Evolutionary conservation across 1,140 invertebrate species (phyloP), one percentile per base, ranked within the genome.

Genomic region (Archegozetes longisetosus): DNA sequence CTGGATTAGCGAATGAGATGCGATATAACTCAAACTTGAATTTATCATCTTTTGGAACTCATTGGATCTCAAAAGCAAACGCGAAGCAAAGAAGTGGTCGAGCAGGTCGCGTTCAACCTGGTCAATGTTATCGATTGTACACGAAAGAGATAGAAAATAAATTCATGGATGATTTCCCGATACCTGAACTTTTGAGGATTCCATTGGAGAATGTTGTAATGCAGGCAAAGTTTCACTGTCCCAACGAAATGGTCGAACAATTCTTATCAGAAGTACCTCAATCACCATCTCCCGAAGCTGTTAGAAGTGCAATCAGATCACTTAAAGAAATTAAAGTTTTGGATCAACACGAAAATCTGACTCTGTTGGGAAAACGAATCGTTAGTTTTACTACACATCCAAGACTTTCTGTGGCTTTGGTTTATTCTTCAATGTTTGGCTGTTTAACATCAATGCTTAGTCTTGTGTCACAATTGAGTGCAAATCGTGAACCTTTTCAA

Each of bases 71-170:
- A 52, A 84, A 91, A 75, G 94, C 95, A 0, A 95, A 88, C 70
- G 91, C 94, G 12, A 91, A 98, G 70, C 94, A 98, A 72, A 79
- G 95, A 62, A 95, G 95, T 75, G 95, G 95, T 24, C 78, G 93
- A 70, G 89, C 92, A 61, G 92, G 75, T 24, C 59, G 75, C 59
- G 77, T 71, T 71, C 83, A 83, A 22, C 84, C 83, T 9, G 84
- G 84, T 3, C 76, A 83, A 23, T 77, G 85, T 68, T 89, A 80
- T 68, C 81, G 92, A 49, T 75, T 99, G 47, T 98, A 91, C 71
- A 84, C 86, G 0, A 84, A 91, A 70, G 82, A 86, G 61, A 81
- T 89, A 55, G 97, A 90, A 70, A 79, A 83, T 24, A 75, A 79
- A 17, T 79, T 89, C 62, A 24, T 52, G 50, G 78, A 83, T 65